Conservation (phyloP, 2,113 vertebrate genomes). For the Microtus richardsoni region DNA sequence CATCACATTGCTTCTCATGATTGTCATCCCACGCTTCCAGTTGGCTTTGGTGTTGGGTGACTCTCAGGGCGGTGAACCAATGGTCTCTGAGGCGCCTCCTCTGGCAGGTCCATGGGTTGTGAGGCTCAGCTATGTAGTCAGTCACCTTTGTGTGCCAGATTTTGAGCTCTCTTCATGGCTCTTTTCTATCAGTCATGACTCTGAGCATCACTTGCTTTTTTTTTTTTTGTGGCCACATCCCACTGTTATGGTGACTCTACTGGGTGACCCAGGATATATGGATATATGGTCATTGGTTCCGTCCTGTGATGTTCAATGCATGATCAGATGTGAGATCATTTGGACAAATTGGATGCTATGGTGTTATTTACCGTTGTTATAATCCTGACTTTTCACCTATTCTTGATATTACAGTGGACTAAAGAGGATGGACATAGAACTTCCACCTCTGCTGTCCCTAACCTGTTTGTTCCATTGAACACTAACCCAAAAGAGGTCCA, state of each 20-base stretch:
- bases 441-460: conserved; percentile 93
- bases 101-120: neutral
- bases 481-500: conserved; percentile 98
- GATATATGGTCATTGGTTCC: conserved; percentile 91
- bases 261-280: conserved; percentile 35
- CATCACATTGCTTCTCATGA: conserved; percentile 88
- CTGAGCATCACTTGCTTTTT: neutral
- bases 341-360: conserved; percentile 74
- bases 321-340: conserved; percentile 86
- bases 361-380: neutral
- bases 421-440: conserved; percentile 96
- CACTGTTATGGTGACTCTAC: neutral
- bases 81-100: conserved; percentile 84
- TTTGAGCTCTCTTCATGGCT: neutral
- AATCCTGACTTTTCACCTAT: conserved; percentile 82
- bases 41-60: conserved; percentile 86
- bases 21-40: conserved; percentile 91
- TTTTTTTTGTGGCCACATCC: neutral
- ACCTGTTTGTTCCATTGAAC: conserved; percentile 99
- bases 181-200: neutral
- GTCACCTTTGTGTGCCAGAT: neutral
- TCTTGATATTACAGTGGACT: conserved; percentile 95
- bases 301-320: conserved; percentile 91
- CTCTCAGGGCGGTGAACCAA: conserved; percentile 89
- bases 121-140: neutral